These are phyloP conservation scores for Cyprinodon brontotheroides DNA, from an alignment of 2,113 vertebrate genomes.

Conservation along the genomic window DNA sequence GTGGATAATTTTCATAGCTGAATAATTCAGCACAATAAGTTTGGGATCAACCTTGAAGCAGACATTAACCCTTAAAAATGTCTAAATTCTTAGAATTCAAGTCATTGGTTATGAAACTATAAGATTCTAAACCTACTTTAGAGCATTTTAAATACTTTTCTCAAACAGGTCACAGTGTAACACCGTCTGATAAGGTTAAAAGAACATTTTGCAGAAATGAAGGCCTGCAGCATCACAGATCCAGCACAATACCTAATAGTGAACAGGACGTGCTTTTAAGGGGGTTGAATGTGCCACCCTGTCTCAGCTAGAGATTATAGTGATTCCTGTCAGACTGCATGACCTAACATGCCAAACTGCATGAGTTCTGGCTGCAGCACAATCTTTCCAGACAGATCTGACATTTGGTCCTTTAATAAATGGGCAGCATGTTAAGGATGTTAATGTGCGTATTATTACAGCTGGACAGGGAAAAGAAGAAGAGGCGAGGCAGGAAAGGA, in stretches of 20 bases:
- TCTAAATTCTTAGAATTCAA: no score
- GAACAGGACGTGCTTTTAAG: neutral
- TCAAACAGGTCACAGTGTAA: no score
- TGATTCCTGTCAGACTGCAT: neutral
- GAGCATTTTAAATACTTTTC: no score
- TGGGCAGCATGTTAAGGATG: neutral
- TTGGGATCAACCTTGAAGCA: neutral
- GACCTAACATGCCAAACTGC: neutral
- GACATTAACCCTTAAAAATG: neutral
- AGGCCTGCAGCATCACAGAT: neutral
- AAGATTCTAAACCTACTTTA: no score
- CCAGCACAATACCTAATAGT: neutral
- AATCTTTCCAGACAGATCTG: neutral
- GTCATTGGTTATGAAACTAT: no score
- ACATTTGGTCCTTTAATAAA: neutral
- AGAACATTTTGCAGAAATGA: neutral
- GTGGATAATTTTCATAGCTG: neutral
- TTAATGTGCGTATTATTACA: neutral
- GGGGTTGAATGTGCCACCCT: neutral
- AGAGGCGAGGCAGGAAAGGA: neutral
- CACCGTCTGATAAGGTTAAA: neutral
- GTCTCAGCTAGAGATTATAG: neutral
- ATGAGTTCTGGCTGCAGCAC: neutral
- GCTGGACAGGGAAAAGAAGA: neutral
- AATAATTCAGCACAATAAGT: neutral